A percentile compares a stretch with the other conserved stretches of the same genome.
Conservation (phyloP, 2,888 invertebrate species). For the Thecocarcelia acutangulata region DNA sequence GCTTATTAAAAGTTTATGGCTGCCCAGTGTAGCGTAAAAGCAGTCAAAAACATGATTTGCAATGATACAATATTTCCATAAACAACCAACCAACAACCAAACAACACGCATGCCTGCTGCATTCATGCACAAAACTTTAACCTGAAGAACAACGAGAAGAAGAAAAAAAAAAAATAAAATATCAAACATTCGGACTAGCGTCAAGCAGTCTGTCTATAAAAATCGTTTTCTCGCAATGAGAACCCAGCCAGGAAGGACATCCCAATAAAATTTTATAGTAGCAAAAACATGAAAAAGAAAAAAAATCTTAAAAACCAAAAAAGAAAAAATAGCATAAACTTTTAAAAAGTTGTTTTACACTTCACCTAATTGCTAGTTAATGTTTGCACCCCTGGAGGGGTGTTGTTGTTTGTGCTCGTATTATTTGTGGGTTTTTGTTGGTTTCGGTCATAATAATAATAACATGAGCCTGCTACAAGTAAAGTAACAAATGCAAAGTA, state of each 20-base stretch:
- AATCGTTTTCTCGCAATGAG: slow-evolving; percentile 42
- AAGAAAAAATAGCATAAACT: slow-evolving; percentile 24
- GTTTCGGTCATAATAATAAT: slow-evolving; percentile 56
- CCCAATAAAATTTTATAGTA: slow-evolving; percentile 57
- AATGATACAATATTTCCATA: slow-evolving; percentile 64
- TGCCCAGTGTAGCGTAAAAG: slow-evolving; percentile 29
- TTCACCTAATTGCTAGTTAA: slow-evolving; percentile 81
- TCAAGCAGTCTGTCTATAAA: slow-evolving; percentile 68
- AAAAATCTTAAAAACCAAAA: slow-evolving; percentile 3
- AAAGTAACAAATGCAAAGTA: slow-evolving; percentile 66
- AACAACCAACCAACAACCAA: slow-evolving; percentile 55
- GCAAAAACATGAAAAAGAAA: slow-evolving; percentile 45
- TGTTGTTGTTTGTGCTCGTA: no score
- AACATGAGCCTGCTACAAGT: slow-evolving; percentile 49
- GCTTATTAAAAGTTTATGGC: no score
- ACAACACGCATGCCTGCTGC: slow-evolving; percentile 64
- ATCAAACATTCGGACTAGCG: slow-evolving; percentile 64
- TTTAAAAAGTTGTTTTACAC: slow-evolving; percentile 76
- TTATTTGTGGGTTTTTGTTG: slow-evolving; percentile 60
- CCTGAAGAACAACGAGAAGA: slow-evolving; percentile 1
- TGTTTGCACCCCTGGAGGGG: slow-evolving; percentile 77
- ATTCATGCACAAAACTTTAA: slow-evolving; percentile 32
- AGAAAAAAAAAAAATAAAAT: neutral
- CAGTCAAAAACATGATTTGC: slow-evolving; percentile 56
- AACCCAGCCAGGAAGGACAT: slow-evolving; percentile 59